Evolutionary conservation across 2,113 vertebrate species (phyloP), one percentile per base, ranked within the genome.

Genomic region (Xiphias gladius): DNA sequence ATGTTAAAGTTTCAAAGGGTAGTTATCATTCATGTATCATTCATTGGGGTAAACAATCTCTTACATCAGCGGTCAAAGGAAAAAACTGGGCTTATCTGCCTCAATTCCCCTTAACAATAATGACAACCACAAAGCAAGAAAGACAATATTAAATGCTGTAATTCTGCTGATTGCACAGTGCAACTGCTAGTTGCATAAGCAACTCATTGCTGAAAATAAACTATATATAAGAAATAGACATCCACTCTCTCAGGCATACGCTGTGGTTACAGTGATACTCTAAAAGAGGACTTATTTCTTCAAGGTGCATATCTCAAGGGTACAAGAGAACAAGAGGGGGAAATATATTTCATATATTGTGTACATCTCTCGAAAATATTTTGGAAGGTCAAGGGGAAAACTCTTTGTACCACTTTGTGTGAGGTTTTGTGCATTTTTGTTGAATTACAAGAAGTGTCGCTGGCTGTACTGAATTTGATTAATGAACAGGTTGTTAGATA

Each of bases 281-380:
- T 57, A 83, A 88, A 81, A 88, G 61, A 76, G 14, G 26, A 86
- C 72, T 62, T 73, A 54, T 88, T 85, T 90, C 70, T 88, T 86
- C 76, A 93, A 94, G 91, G 92, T 93, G 92, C 91, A 89, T 89
- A 87, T 88, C 65, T 71, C 50, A 88, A 35, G 73, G 80, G 69
- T 66, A 83, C 24, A 91, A 73, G 57, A 67, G 35, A 86, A 73
- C 16, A 35, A 76, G 58, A 85, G 77, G 43, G 28, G 67, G 77
- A 65, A 67, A 85, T 64, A 87, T 58, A 77, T 69, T 63, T 86
- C 30, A 73, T 63, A 78, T 70, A 79, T 50, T 63, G 65, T 83
- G 75, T 87, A 76, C 70, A 87, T 86, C 41, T 84, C 65, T 68
- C 4, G 17, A 80, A 83, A 87, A 67, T 64, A 37, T 74, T 85